Evolutionary conservation across 2,888 invertebrate species (phyloP).

Genomic region (Orgyia antiqua): DNA sequence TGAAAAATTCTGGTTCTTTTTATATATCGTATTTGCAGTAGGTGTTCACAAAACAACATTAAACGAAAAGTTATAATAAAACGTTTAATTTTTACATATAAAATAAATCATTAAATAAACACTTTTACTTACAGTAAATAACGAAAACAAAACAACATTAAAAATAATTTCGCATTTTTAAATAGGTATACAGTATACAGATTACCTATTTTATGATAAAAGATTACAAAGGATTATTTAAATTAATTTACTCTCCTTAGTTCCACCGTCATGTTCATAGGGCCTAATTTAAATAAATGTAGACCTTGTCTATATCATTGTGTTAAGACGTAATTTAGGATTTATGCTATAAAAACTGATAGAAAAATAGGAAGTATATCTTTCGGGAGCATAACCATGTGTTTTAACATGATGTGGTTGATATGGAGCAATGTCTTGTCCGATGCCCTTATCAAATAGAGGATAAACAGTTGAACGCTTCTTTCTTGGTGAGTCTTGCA

Average conservation of each 20-base stretch:
- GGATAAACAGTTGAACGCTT: constrained; percentile 58
- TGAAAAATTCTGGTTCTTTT: too few species aligned
- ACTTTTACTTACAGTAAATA: background rate
- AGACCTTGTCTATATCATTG: constrained; percentile 17
- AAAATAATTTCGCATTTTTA: background rate
- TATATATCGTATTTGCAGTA: too few species aligned
- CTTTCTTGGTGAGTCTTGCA: constrained; percentile 66
- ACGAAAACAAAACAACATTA: background rate
- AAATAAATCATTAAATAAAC: constrained; percentile 5
- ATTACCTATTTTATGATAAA: too few species aligned
- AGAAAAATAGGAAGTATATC: constrained; percentile 63
- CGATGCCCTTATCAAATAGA: constrained; percentile 40
- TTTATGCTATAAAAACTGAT: too few species aligned
- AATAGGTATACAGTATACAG: background rate
- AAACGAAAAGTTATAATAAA: constrained; percentile 1
- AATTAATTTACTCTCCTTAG: too few species aligned
- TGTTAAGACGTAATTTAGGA: constrained; percentile 30
- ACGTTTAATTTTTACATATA: constrained; percentile 5
- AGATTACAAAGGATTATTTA: too few species aligned
- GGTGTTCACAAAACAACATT: too few species aligned
- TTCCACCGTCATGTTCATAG: too few species aligned
- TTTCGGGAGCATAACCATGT: constrained; percentile 57
- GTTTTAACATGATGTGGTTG: constrained; percentile 48
- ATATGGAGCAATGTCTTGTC: constrained; percentile 34
- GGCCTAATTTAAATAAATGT: too few species aligned